Percentiles rank a stretch among this genome's conserved stretches.
Evolutionary conservation across 2,797 vertebrate species (phyloP).

Genomic region (Knipowitschia caucasica): DNA sequence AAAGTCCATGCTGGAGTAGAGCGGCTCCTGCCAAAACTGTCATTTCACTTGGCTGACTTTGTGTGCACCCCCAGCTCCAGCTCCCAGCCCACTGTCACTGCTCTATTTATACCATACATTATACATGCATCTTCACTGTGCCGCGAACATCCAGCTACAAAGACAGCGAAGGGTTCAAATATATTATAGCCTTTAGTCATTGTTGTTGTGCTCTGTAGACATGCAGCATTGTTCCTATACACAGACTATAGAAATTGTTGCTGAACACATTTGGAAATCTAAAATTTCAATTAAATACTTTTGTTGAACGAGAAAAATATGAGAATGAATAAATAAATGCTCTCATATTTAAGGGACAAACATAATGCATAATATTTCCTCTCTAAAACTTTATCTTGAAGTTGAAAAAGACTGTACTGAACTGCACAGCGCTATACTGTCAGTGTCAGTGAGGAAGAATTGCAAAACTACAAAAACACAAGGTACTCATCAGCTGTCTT

Average conservation of each 20-base stretch:
- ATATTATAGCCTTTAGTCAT: constrained; percentile 2
- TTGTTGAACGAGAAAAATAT: neutral
- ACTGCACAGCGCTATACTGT: neutral
- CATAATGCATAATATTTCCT: no score
- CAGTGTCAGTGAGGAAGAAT: neutral
- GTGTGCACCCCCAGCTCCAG: constrained; percentile 24
- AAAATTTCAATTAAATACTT: neutral
- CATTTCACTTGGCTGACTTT: constrained; percentile 32
- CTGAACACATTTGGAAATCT: neutral
- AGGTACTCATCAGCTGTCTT: constrained; percentile 1
- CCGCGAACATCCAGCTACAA: constrained; percentile 6
- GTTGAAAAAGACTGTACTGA: neutral
- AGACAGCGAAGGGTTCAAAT: neutral
- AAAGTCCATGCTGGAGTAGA: constrained; percentile 8
- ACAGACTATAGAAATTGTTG: neutral
- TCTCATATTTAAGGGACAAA: no score
- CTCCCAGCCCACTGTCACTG: constrained; percentile 15
- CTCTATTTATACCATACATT: constrained; percentile 24
- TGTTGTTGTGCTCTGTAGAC: neutral
- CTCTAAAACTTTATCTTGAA: neutral
- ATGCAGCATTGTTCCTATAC: neutral
- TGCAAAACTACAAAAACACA: constrained; percentile 1
- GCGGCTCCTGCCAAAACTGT: constrained; percentile 31
- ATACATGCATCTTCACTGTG: constrained; percentile 9
- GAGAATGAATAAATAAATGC: no score